Conservation (phyloP, 1,140 invertebrate genomes). For the Centruroides sculpturatus region DNA sequence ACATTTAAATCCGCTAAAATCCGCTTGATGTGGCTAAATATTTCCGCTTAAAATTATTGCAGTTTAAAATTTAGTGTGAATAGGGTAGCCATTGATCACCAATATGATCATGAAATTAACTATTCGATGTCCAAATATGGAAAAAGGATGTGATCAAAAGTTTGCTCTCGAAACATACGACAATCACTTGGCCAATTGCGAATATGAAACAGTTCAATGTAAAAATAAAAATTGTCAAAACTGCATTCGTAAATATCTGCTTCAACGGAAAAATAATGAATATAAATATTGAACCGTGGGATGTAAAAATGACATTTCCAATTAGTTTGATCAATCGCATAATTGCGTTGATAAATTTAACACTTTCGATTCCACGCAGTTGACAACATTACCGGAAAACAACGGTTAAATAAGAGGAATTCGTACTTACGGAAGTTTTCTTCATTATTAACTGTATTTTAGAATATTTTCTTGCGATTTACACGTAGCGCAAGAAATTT, state of each 20-base stretch:
- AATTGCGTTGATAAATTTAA: conserved; percentile 5
- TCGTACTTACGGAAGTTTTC: no score
- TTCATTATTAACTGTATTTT: no score
- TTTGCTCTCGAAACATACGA: conserved; percentile 3
- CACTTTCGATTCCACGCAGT: no score
- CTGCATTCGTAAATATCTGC: background rate
- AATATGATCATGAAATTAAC: conserved; percentile 9
- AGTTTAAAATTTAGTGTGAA: no score
- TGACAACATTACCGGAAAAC: no score
- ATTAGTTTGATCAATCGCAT: background rate
- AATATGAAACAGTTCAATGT: conserved; percentile 1
- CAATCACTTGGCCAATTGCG: background rate
- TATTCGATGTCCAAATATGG: background rate
- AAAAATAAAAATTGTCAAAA: conserved; percentile 3
- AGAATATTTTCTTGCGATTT: no score
- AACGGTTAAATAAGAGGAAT: no score
- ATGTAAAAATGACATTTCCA: background rate
- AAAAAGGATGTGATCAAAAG: conserved; percentile 4
- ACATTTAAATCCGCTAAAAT: no score
- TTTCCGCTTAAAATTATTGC: no score
- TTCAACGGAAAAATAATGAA: background rate
- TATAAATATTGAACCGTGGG: background rate
- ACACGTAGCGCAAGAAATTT: no score
- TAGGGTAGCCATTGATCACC: conserved; percentile 1
- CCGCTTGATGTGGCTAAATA: no score